Percentiles rank a stretch among this genome's conserved stretches.
Evolutionary conservation across 2,113 vertebrate genomes (phyloP).

Genomic region (Oreochromis spilurus): DNA sequence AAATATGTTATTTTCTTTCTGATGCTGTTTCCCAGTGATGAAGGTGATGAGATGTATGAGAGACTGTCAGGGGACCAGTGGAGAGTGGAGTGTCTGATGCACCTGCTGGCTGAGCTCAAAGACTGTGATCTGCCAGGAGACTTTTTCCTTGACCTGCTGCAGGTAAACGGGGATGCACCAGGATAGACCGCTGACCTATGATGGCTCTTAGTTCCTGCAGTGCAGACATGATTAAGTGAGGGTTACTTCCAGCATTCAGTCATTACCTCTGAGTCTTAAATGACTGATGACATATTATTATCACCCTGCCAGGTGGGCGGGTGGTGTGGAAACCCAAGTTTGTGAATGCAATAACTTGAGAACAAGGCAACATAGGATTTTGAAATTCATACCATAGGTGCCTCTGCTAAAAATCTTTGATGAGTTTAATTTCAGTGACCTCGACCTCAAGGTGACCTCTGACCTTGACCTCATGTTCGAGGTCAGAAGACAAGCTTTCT

Average conservation of each 20-base stretch:
- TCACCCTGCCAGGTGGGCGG: neutral
- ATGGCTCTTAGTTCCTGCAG: no score
- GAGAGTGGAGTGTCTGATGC: conserved; percentile 78
- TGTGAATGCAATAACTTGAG: neutral
- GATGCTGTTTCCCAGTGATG: conserved; percentile 61
- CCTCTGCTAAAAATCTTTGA: neutral
- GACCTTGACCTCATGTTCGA: neutral
- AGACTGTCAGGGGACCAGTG: conserved; percentile 85
- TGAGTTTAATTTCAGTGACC: neutral
- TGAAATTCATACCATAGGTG: neutral
- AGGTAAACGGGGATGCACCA: conserved; percentile 65
- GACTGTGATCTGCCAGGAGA: conserved; percentile 83
- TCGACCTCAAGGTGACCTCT: neutral
- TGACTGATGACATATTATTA: neutral
- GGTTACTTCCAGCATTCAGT: neutral
- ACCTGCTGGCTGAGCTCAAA: conserved; percentile 80
- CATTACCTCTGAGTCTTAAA: neutral
- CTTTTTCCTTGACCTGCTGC: conserved; percentile 87
- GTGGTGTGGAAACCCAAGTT: neutral
- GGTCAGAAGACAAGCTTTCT: neutral
- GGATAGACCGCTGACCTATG: neutral
- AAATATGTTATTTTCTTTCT: neutral
- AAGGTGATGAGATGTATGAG: conserved; percentile 84
- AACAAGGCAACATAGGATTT: neutral
- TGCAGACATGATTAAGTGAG: neutral